phyloP scores from a whole-genome alignment of 2,888 invertebrate species.

The Heptascelio sp. region DNA sequence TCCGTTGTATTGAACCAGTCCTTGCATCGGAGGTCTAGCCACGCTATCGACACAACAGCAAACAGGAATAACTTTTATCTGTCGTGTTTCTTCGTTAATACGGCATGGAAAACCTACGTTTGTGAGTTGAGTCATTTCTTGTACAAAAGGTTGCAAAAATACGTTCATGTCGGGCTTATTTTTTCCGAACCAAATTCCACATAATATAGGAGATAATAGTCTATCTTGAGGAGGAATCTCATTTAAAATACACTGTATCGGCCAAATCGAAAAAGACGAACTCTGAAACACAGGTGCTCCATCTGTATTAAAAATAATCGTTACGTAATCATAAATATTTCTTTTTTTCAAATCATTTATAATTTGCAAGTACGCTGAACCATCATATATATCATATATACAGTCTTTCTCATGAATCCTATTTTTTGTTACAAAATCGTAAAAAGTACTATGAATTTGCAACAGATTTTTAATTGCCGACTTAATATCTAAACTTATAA shows the following conservation, averaged over 20 bases:
- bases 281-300: not conserved
- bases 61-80: constrained; percentile 27
- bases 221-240: not conserved
- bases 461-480: not conserved
- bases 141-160: no score
- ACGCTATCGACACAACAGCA: constrained; percentile 46
- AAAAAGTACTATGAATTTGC: not conserved
- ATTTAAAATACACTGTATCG: not conserved
- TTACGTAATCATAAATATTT: not conserved
- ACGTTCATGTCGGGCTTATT: constrained; percentile 4
- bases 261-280: constrained; percentile 3
- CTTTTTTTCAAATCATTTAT: not conserved
- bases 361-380: not conserved
- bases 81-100: not conserved
- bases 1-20: constrained; percentile 48
- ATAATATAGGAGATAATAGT: not conserved
- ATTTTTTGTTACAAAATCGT: constrained; percentile 5
- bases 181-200: not conserved
- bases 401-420: not conserved
- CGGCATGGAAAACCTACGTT: not conserved
- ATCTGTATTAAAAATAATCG: not conserved
- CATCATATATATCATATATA: constrained; percentile 1
- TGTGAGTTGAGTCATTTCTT: not conserved
- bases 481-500: not conserved
- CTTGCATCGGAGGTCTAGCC: constrained; percentile 54